These are phyloP conservation scores for Ceratosolen fusciceps DNA, from an alignment of 1,140 invertebrate species.

Conservation along the genomic window DNA sequence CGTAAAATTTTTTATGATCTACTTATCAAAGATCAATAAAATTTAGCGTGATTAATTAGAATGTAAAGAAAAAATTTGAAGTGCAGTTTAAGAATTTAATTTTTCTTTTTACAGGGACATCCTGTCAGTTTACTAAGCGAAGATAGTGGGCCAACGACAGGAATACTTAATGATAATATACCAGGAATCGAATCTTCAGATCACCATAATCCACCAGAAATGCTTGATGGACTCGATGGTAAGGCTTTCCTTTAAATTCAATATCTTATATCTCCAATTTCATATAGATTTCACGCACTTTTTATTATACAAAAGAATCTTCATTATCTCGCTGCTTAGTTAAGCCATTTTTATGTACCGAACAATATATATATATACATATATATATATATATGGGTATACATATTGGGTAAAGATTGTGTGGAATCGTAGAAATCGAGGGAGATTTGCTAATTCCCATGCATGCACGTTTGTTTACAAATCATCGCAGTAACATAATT, in stretches of 20 bases:
- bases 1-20: too few species aligned
- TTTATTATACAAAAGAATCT: slow-evolving; percentile 22
- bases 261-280: slow-evolving; percentile 50
- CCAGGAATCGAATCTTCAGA: slow-evolving; percentile 67
- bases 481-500: slow-evolving; percentile 56
- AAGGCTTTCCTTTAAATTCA: slow-evolving; percentile 60
- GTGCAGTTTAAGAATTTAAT: not conserved
- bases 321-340: not conserved
- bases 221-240: slow-evolving; percentile 71
- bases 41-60: too few species aligned
- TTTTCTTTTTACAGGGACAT: slow-evolving; percentile 61
- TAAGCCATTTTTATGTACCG: too few species aligned
- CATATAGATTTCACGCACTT: slow-evolving; percentile 55
- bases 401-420: slow-evolving; percentile 53
- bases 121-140: slow-evolving; percentile 64
- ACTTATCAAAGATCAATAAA: too few species aligned
- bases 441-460: slow-evolving; percentile 60
- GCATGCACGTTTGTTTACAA: slow-evolving; percentile 70
- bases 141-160: slow-evolving; percentile 64
- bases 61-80: too few species aligned
- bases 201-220: slow-evolving; percentile 69
- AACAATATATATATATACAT: too few species aligned
- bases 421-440: slow-evolving; percentile 68
- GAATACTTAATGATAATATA: slow-evolving; percentile 65
- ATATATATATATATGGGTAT: not conserved